These are phyloP conservation scores for Trematocara variabile DNA, from an alignment of 2,113 vertebrate species.

Conservation along the genomic window DNA sequence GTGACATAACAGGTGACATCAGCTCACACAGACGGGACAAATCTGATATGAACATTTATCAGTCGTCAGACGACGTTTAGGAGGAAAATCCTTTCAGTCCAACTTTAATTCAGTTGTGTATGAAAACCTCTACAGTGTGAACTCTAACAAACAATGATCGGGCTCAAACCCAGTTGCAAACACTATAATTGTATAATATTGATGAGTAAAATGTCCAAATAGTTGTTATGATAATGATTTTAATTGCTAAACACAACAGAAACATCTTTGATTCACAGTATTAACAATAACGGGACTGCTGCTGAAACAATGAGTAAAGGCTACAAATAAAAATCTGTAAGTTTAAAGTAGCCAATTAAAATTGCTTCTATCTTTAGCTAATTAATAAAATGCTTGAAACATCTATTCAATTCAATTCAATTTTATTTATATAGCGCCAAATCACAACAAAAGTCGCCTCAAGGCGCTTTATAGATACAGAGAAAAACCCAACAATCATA, in stretches of 20 bases:
- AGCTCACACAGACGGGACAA: not conserved
- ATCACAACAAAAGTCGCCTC: no score
- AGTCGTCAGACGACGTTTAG: not conserved
- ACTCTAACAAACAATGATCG: not conserved
- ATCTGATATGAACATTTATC: not conserved
- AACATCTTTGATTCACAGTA: not conserved
- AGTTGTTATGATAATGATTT: not conserved
- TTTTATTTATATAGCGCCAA: no score
- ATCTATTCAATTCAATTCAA: no score
- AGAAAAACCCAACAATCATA: no score
- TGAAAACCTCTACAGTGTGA: not conserved
- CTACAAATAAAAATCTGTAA: not conserved
- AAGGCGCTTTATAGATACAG: no score
- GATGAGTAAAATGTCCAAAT: not conserved
- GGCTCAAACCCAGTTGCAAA: not conserved
- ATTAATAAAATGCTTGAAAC: not conserved
- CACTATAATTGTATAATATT: not conserved
- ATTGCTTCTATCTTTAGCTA: rapidly evolving
- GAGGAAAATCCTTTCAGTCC: not conserved
- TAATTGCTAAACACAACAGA: not conserved
- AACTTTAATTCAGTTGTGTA: not conserved
- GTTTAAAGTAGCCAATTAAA: not conserved
- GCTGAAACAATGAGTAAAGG: not conserved
- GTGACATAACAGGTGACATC: not conserved
- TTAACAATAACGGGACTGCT: rapidly evolving